Evolutionary conservation across 2,113 vertebrate species (phyloP).

Genomic region (Centropristis striata): DNA sequence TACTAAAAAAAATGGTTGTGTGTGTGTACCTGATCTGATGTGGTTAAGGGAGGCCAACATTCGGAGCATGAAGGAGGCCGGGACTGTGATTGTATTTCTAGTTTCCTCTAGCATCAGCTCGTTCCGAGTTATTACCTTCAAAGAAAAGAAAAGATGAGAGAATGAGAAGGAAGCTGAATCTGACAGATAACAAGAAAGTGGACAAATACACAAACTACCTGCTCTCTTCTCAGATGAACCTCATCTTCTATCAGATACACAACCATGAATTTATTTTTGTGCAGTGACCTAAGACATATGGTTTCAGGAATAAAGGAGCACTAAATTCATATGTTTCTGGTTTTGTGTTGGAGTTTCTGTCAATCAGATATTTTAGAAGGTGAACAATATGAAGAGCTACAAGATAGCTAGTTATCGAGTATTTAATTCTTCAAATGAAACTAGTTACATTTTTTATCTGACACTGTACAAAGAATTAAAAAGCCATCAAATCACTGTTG

Average conservation of each 20-base stretch:
- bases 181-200: neutral
- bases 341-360: too few relatives aligned
- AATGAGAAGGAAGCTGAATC: neutral
- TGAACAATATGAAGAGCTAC: too few relatives aligned
- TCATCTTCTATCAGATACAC: neutral
- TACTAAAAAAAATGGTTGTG: too few relatives aligned
- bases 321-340: too few relatives aligned
- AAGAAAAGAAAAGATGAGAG: neutral
- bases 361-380: too few relatives aligned
- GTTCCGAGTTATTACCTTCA: slow-evolving; percentile 96
- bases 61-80: slow-evolving; percentile 98
- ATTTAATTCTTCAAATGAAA: too few relatives aligned
- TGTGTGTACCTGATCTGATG: slow-evolving; percentile 92
- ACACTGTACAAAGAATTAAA: too few relatives aligned
- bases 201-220: neutral
- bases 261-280: neutral
- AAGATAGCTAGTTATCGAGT: too few relatives aligned
- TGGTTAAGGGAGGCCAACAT: slow-evolving; percentile 98
- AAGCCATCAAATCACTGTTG: too few relatives aligned
- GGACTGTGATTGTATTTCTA: slow-evolving; percentile 98
- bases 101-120: slow-evolving; percentile 99
- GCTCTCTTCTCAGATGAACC: too few relatives aligned
- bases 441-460: too few relatives aligned
- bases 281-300: neutral
- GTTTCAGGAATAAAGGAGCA: too few relatives aligned